Evolutionary conservation across 1,140 invertebrate genomes (phyloP).

Genomic region (Mactra quadrangularis): DNA sequence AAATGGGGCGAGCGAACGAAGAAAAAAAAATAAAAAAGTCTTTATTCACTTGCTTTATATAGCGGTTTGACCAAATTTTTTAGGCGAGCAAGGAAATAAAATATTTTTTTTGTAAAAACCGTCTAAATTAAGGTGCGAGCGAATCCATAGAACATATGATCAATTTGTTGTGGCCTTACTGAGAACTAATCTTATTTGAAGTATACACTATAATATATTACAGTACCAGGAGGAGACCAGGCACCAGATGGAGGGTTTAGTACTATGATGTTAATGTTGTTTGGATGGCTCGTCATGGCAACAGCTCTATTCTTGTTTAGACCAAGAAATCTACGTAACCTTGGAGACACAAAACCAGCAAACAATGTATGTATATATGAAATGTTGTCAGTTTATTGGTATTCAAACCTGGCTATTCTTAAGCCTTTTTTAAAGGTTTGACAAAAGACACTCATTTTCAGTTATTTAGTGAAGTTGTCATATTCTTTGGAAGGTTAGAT

Average conservation of each 20-base stretch:
- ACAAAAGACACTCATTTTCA: neutral
- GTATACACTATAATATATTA: conserved; percentile 66
- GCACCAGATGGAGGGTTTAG: conserved; percentile 73
- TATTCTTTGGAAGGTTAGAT: neutral
- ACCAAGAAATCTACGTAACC: conserved; percentile 81
- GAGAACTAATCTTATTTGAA: too few species aligned
- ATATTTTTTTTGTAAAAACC: too few species aligned
- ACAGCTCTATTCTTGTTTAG: conserved; percentile 85
- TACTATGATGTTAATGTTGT: conserved; percentile 84
- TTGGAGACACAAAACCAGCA: conserved; percentile 82
- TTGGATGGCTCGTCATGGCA: conserved; percentile 85
- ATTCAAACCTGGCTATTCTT: neutral
- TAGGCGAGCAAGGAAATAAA: too few species aligned
- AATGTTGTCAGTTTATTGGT: neutral
- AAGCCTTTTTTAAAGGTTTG: too few species aligned
- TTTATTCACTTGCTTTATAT: too few species aligned
- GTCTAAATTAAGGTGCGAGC: too few species aligned
- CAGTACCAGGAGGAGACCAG: conserved; percentile 84
- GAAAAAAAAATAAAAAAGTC: too few species aligned
- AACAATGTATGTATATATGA: conserved; percentile 62
- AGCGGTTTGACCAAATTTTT: too few species aligned
- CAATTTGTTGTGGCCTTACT: too few species aligned
- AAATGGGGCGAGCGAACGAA: too few species aligned
- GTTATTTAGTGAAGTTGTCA: neutral
- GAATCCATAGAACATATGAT: too few species aligned